Base-by-base conservation (phyloP, 37 sponge, comb jelly and placozoan genomes). In the Oscarella lobularis region DNA sequence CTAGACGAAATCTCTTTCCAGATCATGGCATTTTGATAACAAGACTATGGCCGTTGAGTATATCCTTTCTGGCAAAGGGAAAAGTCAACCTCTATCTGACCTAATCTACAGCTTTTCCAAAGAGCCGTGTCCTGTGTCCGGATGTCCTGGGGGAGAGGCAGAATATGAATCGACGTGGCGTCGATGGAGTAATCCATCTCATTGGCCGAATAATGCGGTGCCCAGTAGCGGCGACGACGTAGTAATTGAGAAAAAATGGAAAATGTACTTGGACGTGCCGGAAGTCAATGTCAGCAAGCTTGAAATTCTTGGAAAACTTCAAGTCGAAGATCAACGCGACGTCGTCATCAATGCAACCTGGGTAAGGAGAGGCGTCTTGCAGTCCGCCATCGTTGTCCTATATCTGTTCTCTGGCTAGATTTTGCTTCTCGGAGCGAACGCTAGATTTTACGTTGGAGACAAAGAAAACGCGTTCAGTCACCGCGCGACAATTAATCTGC, bases 181-280 rank as follows among this genome's bases (percentile, higher is more conserved):
- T 37, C 60, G 76, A 1, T 92, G 93, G 93, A 88, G 89, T 74
- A 73, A 88, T 36, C 66, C 75, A 20, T 31, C 34, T 2, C 67
- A 74, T 27, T 92, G 93, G 93, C 83, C 83, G 0, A 66, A 38
- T 20, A 79, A 79, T 0, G 34, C 9, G 3, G 38, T 83, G 1
- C 93, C 93, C 6, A 35, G 0, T 4, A 76, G 72, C 5, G 89
- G 89, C 31, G 83, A 79, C 39, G 82, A 92, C 48, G 89, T 92
- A 0, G 79, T 67, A 40, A 88, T 92, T 67, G 35, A 54, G 31
- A 77, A 77, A 0, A 33, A 38, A 2, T 88, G 88, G 88, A 73
- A 79, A 33, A 88, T 92, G 89, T 37, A 84, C 2, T n/a, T 92
- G 37, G 93, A 92, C 40, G 65, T 88, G 0, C 5, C 81, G 87